Percentiles rank a stretch among this genome's conserved stretches.
Conservation (phyloP, 2,888 invertebrate species). For the Bursaphelenchus okinawaensis region DNA sequence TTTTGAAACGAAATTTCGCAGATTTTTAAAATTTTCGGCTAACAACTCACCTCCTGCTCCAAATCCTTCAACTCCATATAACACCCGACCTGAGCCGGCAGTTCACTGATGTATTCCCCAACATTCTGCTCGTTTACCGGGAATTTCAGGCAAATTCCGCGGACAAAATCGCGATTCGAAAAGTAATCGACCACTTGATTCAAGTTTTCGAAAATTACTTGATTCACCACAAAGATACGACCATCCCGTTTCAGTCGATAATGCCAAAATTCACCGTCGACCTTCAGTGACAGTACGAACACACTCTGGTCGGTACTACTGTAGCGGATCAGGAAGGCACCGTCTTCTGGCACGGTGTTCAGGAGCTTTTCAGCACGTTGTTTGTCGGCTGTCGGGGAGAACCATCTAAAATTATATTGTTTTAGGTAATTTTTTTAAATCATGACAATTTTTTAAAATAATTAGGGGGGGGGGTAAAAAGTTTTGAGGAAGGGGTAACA, state of each 20-base stretch:
- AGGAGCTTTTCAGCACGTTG: constrained; percentile 69
- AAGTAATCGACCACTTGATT: constrained; percentile 87
- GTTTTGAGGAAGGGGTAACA: too few species aligned
- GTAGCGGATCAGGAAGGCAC: constrained; percentile 86
- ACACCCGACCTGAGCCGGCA: constrained; percentile 39
- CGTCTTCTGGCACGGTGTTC: constrained; percentile 76
- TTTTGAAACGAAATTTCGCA: too few species aligned
- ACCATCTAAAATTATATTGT: constrained; percentile 39
- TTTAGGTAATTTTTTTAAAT: too few species aligned
- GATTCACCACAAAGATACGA: constrained; percentile 56
- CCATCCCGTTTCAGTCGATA: constrained; percentile 77
- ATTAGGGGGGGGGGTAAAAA: too few species aligned
- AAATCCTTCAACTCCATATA: constrained; percentile 51
- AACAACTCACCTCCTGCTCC: constrained; percentile 31
- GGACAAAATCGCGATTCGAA: constrained; percentile 81
- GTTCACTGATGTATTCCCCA: constrained; percentile 27
- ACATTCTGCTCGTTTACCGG: constrained; percentile 55
- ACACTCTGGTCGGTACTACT: constrained; percentile 68
- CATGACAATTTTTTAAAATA: too few species aligned
- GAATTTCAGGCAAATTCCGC: constrained; percentile 76
- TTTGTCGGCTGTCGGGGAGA: constrained; percentile 47
- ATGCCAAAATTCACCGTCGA: constrained; percentile 89
- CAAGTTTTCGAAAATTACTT: constrained; percentile 89
- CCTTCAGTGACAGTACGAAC: constrained; percentile 63
- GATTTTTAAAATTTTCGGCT: background rate